These are phyloP conservation scores for Saimiri boliviensis DNA, from an alignment of 2,113 vertebrate genomes.

Conservation along the genomic window DNA sequence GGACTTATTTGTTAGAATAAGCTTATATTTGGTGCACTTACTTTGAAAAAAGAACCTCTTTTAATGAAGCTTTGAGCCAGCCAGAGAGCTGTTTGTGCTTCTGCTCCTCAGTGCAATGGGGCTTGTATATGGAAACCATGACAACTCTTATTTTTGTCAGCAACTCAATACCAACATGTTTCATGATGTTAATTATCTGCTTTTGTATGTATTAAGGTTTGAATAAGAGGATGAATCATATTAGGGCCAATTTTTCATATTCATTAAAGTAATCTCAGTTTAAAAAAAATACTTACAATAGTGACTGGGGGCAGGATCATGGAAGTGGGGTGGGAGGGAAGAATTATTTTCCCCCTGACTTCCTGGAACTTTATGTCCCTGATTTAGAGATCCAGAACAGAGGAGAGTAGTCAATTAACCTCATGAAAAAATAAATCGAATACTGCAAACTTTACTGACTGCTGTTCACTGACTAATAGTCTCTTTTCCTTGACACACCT, in stretches of 20 bases:
- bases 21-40: constrained; percentile 26
- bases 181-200: neutral
- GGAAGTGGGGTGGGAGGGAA: neutral
- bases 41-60: constrained; percentile 21
- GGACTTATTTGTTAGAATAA: constrained; percentile 30
- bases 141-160: constrained; percentile 24
- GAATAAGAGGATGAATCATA: constrained; percentile 8
- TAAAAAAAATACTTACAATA: neutral
- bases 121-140: constrained; percentile 50
- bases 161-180: neutral
- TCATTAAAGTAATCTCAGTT: constrained; percentile 11
- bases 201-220: neutral
- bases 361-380: neutral
- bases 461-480: neutral
- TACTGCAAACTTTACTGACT: neutral
- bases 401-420: neutral
- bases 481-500: neutral
- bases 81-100: neutral
- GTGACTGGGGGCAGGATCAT: neutral
- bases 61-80: constrained; percentile 19
- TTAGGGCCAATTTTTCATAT: neutral
- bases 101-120: constrained; percentile 18
- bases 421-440: neutral
- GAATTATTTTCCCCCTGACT: neutral
- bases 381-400: neutral